A percentile compares a stretch with the other conserved stretches of the same genome.
Evolutionary conservation across 2,113 vertebrate genomes (phyloP).

Genomic region (Smithornis capensis): DNA sequence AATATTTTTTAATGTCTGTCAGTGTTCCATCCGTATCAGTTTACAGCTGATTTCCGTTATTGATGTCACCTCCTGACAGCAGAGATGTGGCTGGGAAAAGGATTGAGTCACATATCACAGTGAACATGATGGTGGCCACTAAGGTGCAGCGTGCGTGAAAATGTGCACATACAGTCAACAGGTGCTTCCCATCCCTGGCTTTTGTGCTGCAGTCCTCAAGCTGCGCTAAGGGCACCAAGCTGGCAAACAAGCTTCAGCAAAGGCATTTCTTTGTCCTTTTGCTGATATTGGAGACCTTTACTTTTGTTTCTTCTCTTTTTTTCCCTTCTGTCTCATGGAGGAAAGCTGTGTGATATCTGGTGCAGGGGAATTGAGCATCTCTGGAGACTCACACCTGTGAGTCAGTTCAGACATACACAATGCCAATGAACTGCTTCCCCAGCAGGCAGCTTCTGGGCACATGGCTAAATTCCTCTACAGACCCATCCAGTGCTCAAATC

Average conservation of each 20-base stretch:
- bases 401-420: neutral
- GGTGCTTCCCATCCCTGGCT: neutral
- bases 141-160: neutral
- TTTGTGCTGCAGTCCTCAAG: neutral
- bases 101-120: neutral
- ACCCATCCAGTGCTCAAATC: neutral
- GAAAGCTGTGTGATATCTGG: neutral
- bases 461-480: neutral
- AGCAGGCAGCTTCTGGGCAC: neutral
- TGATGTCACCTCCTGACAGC: neutral
- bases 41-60: neutral
- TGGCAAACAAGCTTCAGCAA: neutral
- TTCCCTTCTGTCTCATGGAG: neutral
- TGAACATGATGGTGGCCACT: neutral
- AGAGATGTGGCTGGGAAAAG: rapidly evolving
- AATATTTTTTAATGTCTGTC: neutral
- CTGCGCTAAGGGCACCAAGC: neutral
- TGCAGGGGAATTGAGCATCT: neutral
- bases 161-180: rapidly evolving
- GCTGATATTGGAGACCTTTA: neutral
- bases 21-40: neutral
- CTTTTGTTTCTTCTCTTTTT: neutral
- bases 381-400: neutral
- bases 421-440: neutral
- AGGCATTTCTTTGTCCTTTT: neutral